Conservation (phyloP, 1,140 invertebrate species). For the Neuroterus valhalla region DNA sequence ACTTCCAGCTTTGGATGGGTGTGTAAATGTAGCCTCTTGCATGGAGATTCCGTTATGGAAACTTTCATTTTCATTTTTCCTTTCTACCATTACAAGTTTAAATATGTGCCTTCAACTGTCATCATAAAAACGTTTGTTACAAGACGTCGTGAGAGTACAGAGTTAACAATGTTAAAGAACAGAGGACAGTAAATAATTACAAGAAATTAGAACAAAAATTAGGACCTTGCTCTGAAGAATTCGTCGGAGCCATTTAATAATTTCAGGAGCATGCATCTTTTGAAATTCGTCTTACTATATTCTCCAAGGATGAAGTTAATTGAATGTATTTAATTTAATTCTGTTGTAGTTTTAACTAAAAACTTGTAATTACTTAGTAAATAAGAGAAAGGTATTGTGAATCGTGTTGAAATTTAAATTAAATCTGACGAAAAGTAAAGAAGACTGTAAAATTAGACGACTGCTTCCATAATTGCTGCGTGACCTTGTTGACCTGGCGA, state of each 20-base stretch:
- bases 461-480: background rate
- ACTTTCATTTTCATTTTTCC: conserved; percentile 31
- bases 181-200: conserved; percentile 19
- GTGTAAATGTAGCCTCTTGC: conserved; percentile 1
- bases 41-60: conserved; percentile 21
- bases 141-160: background rate
- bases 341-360: too few species aligned
- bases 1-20: background rate
- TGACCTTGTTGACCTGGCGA: background rate
- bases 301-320: too few species aligned
- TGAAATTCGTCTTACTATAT: too few species aligned
- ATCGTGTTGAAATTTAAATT: background rate
- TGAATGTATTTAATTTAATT: too few species aligned
- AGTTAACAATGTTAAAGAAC: background rate
- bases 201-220: background rate
- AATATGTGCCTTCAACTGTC: conserved; percentile 19
- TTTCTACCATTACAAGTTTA: background rate
- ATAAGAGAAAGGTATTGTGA: background rate
- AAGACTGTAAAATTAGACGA: background rate
- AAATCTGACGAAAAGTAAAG: background rate
- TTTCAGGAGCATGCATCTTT: too few species aligned
- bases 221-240: background rate
- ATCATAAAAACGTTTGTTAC: conserved; percentile 14
- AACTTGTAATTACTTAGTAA: background rate
- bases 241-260: background rate